A percentile compares a stretch with the other conserved stretches of the same genome.
phyloP scores from a whole-genome alignment of 2,113 vertebrate genomes.

The Oncorhynchus gorbuscha region DNA sequence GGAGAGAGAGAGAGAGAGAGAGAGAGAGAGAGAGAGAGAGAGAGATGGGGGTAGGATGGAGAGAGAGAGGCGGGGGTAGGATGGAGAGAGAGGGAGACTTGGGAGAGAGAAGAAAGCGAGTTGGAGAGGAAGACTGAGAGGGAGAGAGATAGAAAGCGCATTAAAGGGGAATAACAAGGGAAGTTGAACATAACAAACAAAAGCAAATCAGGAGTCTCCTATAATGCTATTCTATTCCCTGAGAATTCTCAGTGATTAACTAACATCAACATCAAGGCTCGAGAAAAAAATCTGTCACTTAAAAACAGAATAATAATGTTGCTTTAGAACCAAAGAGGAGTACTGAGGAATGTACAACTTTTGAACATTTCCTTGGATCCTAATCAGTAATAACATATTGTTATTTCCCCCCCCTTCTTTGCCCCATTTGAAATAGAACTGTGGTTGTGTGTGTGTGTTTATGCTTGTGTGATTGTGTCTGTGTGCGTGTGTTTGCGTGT shows the following conservation, averaged over 20 bases:
- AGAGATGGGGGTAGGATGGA: not conserved
- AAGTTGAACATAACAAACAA: conserved; percentile 22
- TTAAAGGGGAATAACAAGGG: conserved; percentile 2
- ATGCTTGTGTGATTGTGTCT: too few relatives aligned
- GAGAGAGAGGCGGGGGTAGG: not conserved
- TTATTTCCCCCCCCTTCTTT: conserved; percentile 15
- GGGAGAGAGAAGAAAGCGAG: not conserved
- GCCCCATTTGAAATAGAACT: not conserved
- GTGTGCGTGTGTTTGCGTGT: too few relatives aligned
- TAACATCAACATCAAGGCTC: conserved; percentile 57
- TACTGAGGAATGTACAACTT: conserved; percentile 49
- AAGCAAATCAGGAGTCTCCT: conserved; percentile 38
- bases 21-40: not conserved
- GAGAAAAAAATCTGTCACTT: conserved; percentile 29
- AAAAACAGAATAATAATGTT: conserved; percentile 45
- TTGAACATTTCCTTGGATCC: conserved; percentile 47
- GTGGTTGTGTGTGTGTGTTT: too few relatives aligned
- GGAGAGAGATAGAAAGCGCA: conserved; percentile 4
- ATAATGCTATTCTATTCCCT: conserved; percentile 35
- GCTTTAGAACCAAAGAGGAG: conserved; percentile 20
- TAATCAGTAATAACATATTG: conserved; percentile 48
- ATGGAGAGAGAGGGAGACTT: not conserved
- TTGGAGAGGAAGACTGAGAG: not conserved
- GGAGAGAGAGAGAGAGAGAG: not conserved
- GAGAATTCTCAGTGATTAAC: conserved; percentile 57